Evolutionary conservation across 2,888 invertebrate species (phyloP).

Genomic region (Aphidoletes aphidimyza): DNA sequence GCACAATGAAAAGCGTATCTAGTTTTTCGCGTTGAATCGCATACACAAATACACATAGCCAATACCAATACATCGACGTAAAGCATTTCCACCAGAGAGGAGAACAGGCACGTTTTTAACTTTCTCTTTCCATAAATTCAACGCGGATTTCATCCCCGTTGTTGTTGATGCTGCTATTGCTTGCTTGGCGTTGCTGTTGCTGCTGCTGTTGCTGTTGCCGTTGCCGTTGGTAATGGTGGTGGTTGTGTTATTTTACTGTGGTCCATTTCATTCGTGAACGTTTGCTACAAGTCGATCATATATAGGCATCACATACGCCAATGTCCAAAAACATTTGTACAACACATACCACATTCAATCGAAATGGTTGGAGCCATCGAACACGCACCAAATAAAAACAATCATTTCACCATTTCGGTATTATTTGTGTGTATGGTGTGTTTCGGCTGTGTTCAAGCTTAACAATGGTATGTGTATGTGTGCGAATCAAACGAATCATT

Average conservation of each 20-base stretch:
- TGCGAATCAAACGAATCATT: not conserved
- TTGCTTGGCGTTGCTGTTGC: not conserved
- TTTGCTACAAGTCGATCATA: not conserved
- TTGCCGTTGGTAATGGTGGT: not conserved
- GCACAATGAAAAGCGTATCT: not conserved
- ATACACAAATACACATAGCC: not conserved
- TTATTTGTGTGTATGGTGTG: not conserved
- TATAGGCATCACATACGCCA: not conserved
- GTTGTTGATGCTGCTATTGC: not conserved
- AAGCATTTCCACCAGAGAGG: not conserved
- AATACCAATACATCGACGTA: not conserved
- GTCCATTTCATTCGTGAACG: not conserved
- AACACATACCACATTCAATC: not conserved
- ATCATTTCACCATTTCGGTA: not conserved
- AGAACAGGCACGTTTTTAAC: not conserved
- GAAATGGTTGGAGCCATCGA: not conserved
- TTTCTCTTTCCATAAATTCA: conserved; percentile 29
- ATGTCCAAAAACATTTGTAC: not conserved
- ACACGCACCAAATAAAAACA: not conserved
- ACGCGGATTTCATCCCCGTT: conserved; percentile 1
- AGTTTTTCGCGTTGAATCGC: conserved; percentile 10
- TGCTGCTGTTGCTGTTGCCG: not conserved
- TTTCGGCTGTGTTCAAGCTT: not conserved
- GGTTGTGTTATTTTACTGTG: not conserved
- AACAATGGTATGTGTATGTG: too few relatives aligned